A percentile compares a stretch with the other conserved stretches of the same genome.
Evolutionary conservation across 2,113 vertebrate species (phyloP).

Genomic region (Bos indicus): DNA sequence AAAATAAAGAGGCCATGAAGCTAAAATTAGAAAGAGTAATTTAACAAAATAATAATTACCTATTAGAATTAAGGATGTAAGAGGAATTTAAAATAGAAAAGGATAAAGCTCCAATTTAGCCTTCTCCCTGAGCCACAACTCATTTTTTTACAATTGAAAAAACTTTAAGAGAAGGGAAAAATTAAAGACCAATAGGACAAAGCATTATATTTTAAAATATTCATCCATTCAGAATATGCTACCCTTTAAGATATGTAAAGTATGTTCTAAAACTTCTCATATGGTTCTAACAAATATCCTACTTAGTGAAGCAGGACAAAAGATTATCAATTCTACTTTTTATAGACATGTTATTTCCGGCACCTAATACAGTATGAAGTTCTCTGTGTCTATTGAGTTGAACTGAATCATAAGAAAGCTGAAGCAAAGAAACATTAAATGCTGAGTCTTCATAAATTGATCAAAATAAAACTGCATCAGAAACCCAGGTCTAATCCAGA

Average conservation of each 20-base stretch:
- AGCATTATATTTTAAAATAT: neutral
- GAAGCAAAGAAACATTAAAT: neutral
- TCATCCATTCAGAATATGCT: neutral
- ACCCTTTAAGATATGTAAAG: neutral
- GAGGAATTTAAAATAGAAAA: neutral
- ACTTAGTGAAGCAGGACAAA: neutral
- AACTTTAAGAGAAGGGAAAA: neutral
- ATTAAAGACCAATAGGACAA: neutral
- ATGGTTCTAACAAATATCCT: neutral
- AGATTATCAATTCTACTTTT: neutral
- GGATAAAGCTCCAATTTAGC: neutral
- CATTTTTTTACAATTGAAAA: neutral
- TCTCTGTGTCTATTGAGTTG: neutral
- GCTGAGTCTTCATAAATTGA: neutral
- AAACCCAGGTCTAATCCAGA: neutral
- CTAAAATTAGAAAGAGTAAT: neutral
- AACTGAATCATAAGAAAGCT: neutral
- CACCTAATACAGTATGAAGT: neutral
- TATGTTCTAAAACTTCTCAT: neutral
- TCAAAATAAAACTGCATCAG: neutral
- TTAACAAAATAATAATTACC: neutral
- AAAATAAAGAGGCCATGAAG: neutral
- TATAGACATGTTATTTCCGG: neutral
- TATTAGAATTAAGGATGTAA: neutral
- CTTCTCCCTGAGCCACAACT: neutral